Evolutionary conservation across 2,113 vertebrate species (phyloP), one percentile per base, ranked within the genome.

Genomic region (Bungarus multicinctus): DNA sequence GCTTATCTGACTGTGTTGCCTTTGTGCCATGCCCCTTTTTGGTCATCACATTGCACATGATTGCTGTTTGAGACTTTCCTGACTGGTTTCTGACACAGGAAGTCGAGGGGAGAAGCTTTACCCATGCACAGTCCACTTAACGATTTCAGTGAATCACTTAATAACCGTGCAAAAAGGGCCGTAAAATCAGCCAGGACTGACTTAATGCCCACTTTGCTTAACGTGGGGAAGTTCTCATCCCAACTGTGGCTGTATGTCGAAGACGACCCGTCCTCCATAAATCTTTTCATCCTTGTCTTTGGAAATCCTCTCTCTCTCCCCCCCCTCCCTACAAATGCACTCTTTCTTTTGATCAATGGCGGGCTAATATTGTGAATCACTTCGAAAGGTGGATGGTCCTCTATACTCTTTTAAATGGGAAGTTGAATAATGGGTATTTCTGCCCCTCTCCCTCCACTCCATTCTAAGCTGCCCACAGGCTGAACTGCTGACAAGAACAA

Each of bases 281-380:
- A n/a, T 4, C 3, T 22, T 88, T 94, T 94, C 58, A 95, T 89
- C 69, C 55, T 0, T 53, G 54, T 57, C 87, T 93, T 93, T 87
- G 74, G 91, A 94, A 94, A 23, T 89, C 64, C 91, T 85, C 54
- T 93, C 91, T 85, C 54, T 93, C 34, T 91, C 30, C 50, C 91
- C 92, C 30, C 50, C 90, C 25, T 90, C n/a, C 54, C 90, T 1
- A 0, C 86, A 95, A 92, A 86, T 12, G 90, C 43, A 90, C 93
- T 92, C 39, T 93, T 0, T 47, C 45, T 60, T 81, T 81, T 64
- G 91, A 88, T 64, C 81, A 43, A 88, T 93, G 92, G 88, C 64
- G 91, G 92, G 10, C 92, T 94, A 90, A 93, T n/a, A 50, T 39
- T 93, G 93, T 92, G 95, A 93, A 94, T 96, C 95, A 39, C 93